phyloP scores from a whole-genome alignment of 2,888 invertebrate genomes.

The Drosophila nigricruria region DNA sequence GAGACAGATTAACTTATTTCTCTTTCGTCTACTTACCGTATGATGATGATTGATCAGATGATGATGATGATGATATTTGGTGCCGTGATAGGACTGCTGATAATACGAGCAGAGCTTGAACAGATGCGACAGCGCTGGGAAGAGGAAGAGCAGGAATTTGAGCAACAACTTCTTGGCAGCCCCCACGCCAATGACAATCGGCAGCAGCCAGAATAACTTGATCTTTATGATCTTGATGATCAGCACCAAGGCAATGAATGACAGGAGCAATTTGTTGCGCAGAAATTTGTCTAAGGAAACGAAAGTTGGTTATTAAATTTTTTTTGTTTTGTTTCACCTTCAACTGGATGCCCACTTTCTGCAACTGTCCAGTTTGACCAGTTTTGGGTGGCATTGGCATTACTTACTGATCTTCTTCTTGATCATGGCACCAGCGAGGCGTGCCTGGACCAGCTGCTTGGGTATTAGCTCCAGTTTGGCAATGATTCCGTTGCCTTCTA shows the following conservation, averaged over 20 bases:
- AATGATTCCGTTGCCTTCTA: conserved; percentile 91
- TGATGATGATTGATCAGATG: conserved; percentile 93
- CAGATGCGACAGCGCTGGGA: conserved; percentile 92
- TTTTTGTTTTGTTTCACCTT: background rate
- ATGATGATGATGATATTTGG: conserved; percentile 93
- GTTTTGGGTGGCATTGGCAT: background rate
- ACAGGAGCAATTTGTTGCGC: conserved; percentile 90
- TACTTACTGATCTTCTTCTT: conserved; percentile 85
- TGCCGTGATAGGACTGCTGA: conserved; percentile 89
- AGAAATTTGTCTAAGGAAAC: conserved; percentile 90
- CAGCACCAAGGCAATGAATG: conserved; percentile 91
- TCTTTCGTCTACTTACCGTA: conserved; percentile 85
- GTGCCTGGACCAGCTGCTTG: conserved; percentile 84
- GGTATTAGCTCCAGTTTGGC: conserved; percentile 90
- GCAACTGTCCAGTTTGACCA: conserved; percentile 20
- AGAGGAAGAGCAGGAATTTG: conserved; percentile 92
- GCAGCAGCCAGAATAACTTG: conserved; percentile 92
- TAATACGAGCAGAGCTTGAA: conserved; percentile 95
- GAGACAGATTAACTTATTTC: background rate
- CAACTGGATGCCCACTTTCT: conserved; percentile 46
- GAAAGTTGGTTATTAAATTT: conserved; percentile 54
- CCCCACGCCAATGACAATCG: conserved; percentile 91
- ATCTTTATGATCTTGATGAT: conserved; percentile 92
- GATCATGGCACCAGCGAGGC: conserved; percentile 88
- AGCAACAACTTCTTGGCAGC: conserved; percentile 94